Conservation (phyloP, 2,113 vertebrate genomes). For the Pyrgilauda ruficollis region DNA sequence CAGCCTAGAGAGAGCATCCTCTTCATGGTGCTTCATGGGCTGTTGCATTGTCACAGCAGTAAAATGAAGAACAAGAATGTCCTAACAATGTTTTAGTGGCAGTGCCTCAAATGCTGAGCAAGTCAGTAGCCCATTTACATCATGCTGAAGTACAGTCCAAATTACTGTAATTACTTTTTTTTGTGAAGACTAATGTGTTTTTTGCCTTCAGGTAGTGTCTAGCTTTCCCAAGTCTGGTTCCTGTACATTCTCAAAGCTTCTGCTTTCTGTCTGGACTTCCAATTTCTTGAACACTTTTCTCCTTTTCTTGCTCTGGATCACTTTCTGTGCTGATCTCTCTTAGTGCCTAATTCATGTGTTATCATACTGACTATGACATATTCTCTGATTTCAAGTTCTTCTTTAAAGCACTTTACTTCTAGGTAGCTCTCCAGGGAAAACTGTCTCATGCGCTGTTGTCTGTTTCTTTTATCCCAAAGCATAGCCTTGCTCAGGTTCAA, state of each 20-base stretch:
- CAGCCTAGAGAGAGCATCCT: not conserved
- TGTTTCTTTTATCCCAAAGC: not conserved
- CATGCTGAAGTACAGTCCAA: not conserved
- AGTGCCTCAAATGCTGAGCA: not conserved
- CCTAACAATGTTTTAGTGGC: not conserved
- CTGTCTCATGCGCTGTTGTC: not conserved
- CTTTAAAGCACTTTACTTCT: not conserved
- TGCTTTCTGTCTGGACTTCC: not conserved
- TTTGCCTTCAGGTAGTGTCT: not conserved
- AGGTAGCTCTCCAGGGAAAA: not conserved
- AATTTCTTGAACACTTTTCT: not conserved
- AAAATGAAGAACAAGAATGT: not conserved
- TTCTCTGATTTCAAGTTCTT: not conserved
- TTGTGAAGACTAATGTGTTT: not conserved
- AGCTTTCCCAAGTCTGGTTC: not conserved
- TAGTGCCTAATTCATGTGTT: rapidly evolving
- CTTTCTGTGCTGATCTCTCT: not conserved
- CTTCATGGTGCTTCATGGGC: not conserved
- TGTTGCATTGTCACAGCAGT: not conserved
- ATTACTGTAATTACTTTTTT: not conserved
- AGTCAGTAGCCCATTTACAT: not conserved
- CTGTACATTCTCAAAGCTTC: not conserved
- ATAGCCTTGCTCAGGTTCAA: not conserved
- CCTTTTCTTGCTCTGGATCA: not conserved
- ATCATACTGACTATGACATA: not conserved